phyloP scores from a whole-genome alignment of 2,797 vertebrate species.

The Gymnothorax javanicus region DNA sequence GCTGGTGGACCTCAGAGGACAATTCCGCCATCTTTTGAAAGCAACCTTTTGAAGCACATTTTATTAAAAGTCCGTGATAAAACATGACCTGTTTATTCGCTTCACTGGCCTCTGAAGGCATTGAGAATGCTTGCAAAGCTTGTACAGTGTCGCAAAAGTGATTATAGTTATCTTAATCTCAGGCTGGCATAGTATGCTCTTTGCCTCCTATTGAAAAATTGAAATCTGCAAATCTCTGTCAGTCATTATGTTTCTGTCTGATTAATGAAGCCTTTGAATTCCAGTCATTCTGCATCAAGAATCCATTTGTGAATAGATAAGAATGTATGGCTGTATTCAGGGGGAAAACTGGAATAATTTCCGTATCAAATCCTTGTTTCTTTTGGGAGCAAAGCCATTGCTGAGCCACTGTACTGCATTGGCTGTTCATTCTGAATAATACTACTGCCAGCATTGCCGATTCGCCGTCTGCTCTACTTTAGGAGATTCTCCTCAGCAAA shows the following conservation, averaged over 20 bases:
- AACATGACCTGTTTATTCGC: neutral
- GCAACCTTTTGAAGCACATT: neutral
- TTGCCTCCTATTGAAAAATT: slow-evolving; percentile 15
- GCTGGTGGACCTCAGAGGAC: neutral
- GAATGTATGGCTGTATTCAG: slow-evolving; percentile 14
- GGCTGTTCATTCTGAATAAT: neutral
- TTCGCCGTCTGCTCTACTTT: neutral
- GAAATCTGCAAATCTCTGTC: slow-evolving; percentile 13
- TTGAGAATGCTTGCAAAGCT: neutral
- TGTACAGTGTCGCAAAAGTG: neutral
- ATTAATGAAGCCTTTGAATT: neutral
- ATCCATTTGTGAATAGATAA: slow-evolving; percentile 19
- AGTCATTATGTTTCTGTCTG: slow-evolving; percentile 21
- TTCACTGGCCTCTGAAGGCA: neutral
- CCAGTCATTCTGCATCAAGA: slow-evolving; percentile 8
- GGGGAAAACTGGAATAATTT: slow-evolving; percentile 9
- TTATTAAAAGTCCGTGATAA: neutral
- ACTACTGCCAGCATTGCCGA: neutral
- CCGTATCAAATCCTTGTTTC: neutral
- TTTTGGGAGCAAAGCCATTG: neutral
- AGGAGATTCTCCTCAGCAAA: neutral
- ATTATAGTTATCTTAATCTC: neutral
- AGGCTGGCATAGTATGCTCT: neutral
- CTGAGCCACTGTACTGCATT: neutral
- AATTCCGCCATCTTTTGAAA: neutral